Evolutionary conservation across 1,140 invertebrate species (phyloP), one percentile per base, ranked within the genome.

Genomic region (Drosophila aff.): DNA sequence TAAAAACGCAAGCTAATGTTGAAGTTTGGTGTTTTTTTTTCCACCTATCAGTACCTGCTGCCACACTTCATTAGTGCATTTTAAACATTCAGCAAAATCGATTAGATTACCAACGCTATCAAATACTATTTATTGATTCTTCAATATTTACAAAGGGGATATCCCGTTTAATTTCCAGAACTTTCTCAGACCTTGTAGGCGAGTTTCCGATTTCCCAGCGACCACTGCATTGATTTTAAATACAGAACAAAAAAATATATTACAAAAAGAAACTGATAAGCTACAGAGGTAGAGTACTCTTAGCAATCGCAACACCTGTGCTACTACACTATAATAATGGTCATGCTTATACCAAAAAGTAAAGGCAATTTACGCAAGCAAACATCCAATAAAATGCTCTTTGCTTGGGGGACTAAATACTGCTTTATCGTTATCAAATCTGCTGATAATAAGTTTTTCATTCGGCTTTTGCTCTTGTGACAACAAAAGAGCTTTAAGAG

Each of bases 401-500:
- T 7, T 11, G 21, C 41, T 31, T 43, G 44, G 61, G 33, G 36
- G 11, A 11, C 59, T 40, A 16, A 16, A 43, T 38, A 2, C 31
- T 33, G 15, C 26, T 50, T 65, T 71, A 43, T 68, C 21, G 44
- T 71, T 68, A 53, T 53, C 47, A 46, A 13, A 4, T 21, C 9
- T 15, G 23, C 7, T 43, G 33, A 59, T 59, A 7, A 31, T 59
- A 7, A 31, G 11, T 21, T 21, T 21, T 50, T n/a, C 6, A 23
- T 23, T 13, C 33, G n/a, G n/a, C n/a, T n/a, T 33, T 15, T 50
- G 38, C 67, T 71, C 67, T 71, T 71, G 40, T 5, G 49, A 40
- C 64, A 71, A 71, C 67, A 68, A 68, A 69, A 40, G 5, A 40
- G 5, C 40, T n/a, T 33, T 38, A 71, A 71, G 67, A 71, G 67